Percentiles rank a stretch among this genome's conserved stretches.
These are phyloP conservation scores for Hylaeus anthracinus DNA, from an alignment of 1,140 invertebrate species.

Conservation along the genomic window DNA sequence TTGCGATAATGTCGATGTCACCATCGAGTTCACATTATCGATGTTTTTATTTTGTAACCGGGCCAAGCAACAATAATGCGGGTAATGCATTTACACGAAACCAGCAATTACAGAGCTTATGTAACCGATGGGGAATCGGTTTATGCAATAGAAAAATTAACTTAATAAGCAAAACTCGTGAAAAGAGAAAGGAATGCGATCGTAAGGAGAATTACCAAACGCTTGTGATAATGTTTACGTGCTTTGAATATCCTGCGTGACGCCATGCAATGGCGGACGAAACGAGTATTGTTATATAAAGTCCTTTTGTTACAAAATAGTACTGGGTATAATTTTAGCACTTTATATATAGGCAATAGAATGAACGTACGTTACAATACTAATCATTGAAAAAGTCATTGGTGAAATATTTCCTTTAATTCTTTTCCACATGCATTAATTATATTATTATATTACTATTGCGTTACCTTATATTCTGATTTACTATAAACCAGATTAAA, in stretches of 20 bases:
- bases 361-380: background rate
- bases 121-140: background rate
- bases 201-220: background rate
- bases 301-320: too few relatives aligned
- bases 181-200: slow-evolving; percentile 21
- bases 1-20: background rate
- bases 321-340: too few relatives aligned
- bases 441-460: too few relatives aligned
- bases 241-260: background rate
- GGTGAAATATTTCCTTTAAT: background rate
- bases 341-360: too few relatives aligned
- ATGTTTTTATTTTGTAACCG: background rate
- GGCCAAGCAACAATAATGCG: background rate
- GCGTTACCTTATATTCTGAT: too few relatives aligned
- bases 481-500: too few relatives aligned
- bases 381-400: too few relatives aligned
- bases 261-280: background rate
- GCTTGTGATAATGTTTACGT: background rate
- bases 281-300: background rate
- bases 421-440: too few relatives aligned
- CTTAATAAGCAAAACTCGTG: slow-evolving; percentile 1
- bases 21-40: background rate
- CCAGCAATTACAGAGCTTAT: background rate
- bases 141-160: slow-evolving; percentile 19
- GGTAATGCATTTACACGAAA: background rate